Evolutionary conservation across 2,797 vertebrate species (phyloP), one percentile per base, ranked within the genome.

Genomic region (Phalloptychus januarius): DNA sequence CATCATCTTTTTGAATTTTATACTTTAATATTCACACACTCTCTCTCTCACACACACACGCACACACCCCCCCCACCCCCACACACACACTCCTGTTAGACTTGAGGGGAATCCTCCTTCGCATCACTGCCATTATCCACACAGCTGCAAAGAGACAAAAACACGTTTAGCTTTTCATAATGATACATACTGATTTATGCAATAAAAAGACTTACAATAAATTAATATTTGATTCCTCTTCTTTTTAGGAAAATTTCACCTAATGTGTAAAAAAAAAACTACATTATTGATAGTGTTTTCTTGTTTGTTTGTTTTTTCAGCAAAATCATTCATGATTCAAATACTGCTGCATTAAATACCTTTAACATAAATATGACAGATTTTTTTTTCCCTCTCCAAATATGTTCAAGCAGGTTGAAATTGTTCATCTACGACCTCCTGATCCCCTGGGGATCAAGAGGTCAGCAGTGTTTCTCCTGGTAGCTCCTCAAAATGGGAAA

Each of bases 81-180:
- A n/a, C 75, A 40, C 33, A 73, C 79, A 75, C 78, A 46, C 38
- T 40, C 36, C 25, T 54, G 16, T 71, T 2, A 15, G 69, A 78
- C 8, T 81, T 72, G 75, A 40, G 73, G 56, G 70, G 70, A 74
- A 45, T 86, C 84, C 77, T 63, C 40, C 18, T 36, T 77, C 73
- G 71, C 20, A 33, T 78, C 23, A 75, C 15, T 50, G 71, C 77
- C 25, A 71, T 23, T 61, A 78, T 79, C 52, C 73, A 46, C 81
- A 61, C 58, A 83, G 71, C 89, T 91, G 86, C 56, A 88, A 91
- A 25, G 40, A 69, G 2, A 42, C 38, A n/a, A 69, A 20, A 42
- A n/a, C 12, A 69, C 2, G 3, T 20, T 65, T 38, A 65, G 18
- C 12, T 67, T 11, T 67, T 67, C 10, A 25, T 25, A 10, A 67